Percentiles rank a stretch among this genome's conserved stretches.
Conservation (phyloP, 1,140 invertebrate genomes). For the Mercenaria mercenaria region DNA sequence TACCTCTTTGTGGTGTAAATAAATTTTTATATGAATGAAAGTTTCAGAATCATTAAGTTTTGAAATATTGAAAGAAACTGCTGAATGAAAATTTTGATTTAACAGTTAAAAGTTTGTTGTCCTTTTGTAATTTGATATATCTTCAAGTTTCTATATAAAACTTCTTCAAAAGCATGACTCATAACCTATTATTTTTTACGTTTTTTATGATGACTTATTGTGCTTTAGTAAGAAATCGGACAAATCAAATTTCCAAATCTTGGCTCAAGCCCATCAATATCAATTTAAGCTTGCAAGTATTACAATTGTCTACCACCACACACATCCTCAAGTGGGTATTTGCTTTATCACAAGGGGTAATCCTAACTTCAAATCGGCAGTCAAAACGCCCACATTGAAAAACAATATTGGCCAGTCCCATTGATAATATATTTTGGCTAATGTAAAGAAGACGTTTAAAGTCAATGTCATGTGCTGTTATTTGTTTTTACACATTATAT, state of each 20-base stretch:
- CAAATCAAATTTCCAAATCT: background rate
- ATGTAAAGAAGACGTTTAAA: background rate
- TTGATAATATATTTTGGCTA: background rate
- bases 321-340: background rate
- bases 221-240: background rate
- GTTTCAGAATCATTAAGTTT: too few species aligned
- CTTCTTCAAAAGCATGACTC: background rate
- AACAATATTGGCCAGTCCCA: background rate
- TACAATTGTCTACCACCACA: background rate
- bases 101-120: background rate
- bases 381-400: background rate
- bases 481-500: too few species aligned
- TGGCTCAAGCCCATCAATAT: conserved; percentile 11
- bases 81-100: too few species aligned
- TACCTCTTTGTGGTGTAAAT: too few species aligned
- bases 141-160: background rate
- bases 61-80: too few species aligned
- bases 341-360: background rate
- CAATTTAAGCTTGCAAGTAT: background rate
- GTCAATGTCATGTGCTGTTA: too few species aligned
- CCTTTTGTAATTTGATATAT: background rate
- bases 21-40: too few species aligned
- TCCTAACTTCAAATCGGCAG: background rate
- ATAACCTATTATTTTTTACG: background rate
- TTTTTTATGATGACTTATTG: background rate